Evolutionary conservation across 2,797 vertebrate species (phyloP).

Genomic region (Melopsittacus undulatus): DNA sequence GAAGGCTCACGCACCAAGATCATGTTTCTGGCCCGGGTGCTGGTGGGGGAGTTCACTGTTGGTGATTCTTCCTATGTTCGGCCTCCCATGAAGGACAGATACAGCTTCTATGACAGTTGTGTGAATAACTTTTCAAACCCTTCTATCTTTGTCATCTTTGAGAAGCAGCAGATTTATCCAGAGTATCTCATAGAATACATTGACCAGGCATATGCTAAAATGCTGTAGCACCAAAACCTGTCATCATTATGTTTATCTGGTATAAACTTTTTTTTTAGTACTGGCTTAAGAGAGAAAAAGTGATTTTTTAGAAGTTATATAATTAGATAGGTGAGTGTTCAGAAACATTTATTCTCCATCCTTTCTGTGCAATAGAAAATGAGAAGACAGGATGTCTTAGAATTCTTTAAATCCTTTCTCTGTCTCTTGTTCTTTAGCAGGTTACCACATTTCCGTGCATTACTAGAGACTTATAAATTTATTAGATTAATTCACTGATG

Average conservation of each 20-base stretch:
- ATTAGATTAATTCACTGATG: neutral
- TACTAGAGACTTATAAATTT: neutral
- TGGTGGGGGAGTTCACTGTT: slow-evolving; percentile 85
- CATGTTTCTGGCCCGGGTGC: slow-evolving; percentile 90
- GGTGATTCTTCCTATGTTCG: slow-evolving; percentile 76
- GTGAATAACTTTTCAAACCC: slow-evolving; percentile 81
- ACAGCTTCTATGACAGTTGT: slow-evolving; percentile 86
- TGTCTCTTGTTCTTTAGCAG: neutral
- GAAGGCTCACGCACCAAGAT: slow-evolving; percentile 14
- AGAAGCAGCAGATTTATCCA: slow-evolving; percentile 92
- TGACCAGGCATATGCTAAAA: neutral
- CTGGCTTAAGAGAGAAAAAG: neutral
- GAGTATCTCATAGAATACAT: slow-evolving; percentile 88
- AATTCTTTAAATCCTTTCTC: neutral
- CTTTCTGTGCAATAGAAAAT: neutral
- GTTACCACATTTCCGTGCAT: neutral
- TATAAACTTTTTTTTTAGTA: neutral
- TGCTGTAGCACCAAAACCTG: neutral
- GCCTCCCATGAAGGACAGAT: slow-evolving; percentile 67
- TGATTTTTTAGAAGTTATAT: neutral
- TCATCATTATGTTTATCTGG: neutral
- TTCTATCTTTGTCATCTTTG: slow-evolving; percentile 90
- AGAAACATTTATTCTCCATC: neutral
- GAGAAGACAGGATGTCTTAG: neutral
- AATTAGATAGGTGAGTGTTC: neutral